These are phyloP conservation scores for Hyposoter dolosus DNA, from an alignment of 2,888 invertebrate genomes.

Conservation along the genomic window DNA sequence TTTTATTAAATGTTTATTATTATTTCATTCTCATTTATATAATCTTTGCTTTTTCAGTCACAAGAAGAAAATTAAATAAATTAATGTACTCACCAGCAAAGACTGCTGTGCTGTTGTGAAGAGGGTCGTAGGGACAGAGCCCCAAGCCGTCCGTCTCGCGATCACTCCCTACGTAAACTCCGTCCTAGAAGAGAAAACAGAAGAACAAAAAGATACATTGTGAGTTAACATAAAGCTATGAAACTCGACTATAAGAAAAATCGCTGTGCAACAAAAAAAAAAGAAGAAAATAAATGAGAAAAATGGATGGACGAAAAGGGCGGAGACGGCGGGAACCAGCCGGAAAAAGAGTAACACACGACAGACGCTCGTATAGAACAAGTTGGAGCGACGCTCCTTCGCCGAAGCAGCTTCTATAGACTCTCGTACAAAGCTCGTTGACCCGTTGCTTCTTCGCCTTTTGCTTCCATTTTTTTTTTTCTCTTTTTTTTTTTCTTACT, in stretches of 20 bases:
- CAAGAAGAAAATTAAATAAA: neutral
- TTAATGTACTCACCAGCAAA: slow-evolving; percentile 87
- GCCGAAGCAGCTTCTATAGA: slow-evolving; percentile 11
- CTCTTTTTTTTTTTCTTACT: slow-evolving; percentile 31
- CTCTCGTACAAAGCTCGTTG: slow-evolving; percentile 63
- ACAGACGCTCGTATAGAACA: neutral
- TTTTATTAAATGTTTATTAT: neutral
- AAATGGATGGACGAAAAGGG: neutral
- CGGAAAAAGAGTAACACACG: neutral
- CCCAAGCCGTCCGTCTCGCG: slow-evolving; percentile 94
- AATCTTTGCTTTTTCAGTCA: neutral
- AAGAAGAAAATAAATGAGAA: neutral
- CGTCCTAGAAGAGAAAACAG: slow-evolving; percentile 85
- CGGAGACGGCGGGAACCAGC: neutral
- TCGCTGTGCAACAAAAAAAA: slow-evolving; percentile 15
- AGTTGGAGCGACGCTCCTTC: slow-evolving; percentile 12
- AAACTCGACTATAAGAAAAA: slow-evolving; percentile 49
- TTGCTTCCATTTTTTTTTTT: neutral
- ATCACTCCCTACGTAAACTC: slow-evolving; percentile 84
- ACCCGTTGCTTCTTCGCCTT: slow-evolving; percentile 33
- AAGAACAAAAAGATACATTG: slow-evolving; percentile 35
- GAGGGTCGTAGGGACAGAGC: slow-evolving; percentile 96
- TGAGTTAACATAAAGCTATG: slow-evolving; percentile 50
- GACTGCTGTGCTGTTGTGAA: slow-evolving; percentile 97
- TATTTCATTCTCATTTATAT: neutral